Evolutionary conservation across 2,888 invertebrate species (phyloP).

Genomic region (Drosophila multiciliata): DNA sequence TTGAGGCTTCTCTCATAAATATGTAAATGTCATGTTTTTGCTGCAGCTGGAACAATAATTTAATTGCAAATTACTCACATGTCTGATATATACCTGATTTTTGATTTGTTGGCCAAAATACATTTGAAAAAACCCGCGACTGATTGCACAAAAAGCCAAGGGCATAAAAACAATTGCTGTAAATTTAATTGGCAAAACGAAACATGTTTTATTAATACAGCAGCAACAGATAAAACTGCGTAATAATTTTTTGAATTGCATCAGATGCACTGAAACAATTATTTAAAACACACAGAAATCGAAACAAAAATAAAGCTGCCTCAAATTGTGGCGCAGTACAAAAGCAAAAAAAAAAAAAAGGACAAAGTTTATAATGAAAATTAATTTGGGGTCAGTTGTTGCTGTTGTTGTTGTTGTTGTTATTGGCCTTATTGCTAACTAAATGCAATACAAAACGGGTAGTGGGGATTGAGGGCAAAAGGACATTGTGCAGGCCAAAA

Average conservation of each 20-base stretch:
- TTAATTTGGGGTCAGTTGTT: constrained; percentile 50
- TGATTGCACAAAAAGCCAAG: not conserved
- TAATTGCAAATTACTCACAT: constrained; percentile 58
- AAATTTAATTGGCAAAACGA: not conserved
- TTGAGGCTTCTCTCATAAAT: not conserved
- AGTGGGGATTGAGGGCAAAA: not conserved
- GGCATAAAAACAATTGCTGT: not conserved
- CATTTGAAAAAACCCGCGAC: not conserved
- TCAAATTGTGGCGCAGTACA: constrained; percentile 10
- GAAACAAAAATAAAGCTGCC: constrained; percentile 44
- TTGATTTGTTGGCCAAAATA: not conserved
- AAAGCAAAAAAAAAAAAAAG: constrained; percentile 3
- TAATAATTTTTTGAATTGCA: constrained; percentile 19
- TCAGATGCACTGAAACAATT: constrained; percentile 12
- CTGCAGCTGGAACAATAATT: constrained; percentile 49
- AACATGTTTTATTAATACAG: not conserved
- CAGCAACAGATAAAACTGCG: constrained; percentile 1
- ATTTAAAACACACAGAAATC: constrained; percentile 37
- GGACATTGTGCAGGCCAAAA: constrained; percentile 39
- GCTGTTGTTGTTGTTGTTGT: constrained; percentile 5
- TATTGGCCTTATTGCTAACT: constrained; percentile 4
- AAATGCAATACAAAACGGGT: constrained; percentile 22
- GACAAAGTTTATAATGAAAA: constrained; percentile 46
- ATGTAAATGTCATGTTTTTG: not conserved
- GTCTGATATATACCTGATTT: not conserved